Evolutionary conservation across 1,140 invertebrate species (phyloP).

Genomic region (Drosophila sp.): DNA sequence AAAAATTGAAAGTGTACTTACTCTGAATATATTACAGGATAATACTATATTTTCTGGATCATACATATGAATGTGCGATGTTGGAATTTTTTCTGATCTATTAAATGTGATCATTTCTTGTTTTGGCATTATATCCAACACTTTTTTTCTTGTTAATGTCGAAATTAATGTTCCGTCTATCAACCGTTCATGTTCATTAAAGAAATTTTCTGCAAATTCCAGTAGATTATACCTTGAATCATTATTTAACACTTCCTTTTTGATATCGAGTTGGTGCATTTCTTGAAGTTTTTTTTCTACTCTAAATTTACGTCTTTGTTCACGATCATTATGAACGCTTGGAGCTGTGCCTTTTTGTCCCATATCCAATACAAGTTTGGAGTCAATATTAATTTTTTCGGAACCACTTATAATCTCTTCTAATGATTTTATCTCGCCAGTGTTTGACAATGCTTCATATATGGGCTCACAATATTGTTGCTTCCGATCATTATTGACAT

Average conservation of each 20-base stretch:
- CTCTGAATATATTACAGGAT: constrained; percentile 95
- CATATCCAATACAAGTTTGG: not conserved
- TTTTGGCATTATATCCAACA: constrained; percentile 92
- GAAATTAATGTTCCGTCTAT: constrained; percentile 95
- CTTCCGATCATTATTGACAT: constrained; percentile 68
- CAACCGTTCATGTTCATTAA: constrained; percentile 94
- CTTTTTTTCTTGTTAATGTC: constrained; percentile 93
- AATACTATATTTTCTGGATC: constrained; percentile 97
- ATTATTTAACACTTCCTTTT: constrained; percentile 84
- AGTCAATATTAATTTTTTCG: constrained; percentile 3
- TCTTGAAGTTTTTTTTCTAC: constrained; percentile 94
- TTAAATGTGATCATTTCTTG: constrained; percentile 97
- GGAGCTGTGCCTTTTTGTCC: constrained; percentile 14
- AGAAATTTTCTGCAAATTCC: constrained; percentile 97
- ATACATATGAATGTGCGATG: constrained; percentile 97
- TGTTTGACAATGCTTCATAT: constrained; percentile 89
- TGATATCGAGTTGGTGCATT: constrained; percentile 86
- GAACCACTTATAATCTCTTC: constrained; percentile 12
- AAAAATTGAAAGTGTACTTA: constrained; percentile 78
- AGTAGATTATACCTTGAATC: constrained; percentile 92
- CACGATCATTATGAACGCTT: constrained; percentile 85
- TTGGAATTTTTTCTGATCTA: constrained; percentile 94
- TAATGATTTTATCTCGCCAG: constrained; percentile 3
- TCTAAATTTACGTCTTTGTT: constrained; percentile 91
- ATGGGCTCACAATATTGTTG: constrained; percentile 88